Evolutionary conservation across 2,888 invertebrate species (phyloP), one percentile per base, ranked within the genome.

Genomic region (Electrophaes corylata): DNA sequence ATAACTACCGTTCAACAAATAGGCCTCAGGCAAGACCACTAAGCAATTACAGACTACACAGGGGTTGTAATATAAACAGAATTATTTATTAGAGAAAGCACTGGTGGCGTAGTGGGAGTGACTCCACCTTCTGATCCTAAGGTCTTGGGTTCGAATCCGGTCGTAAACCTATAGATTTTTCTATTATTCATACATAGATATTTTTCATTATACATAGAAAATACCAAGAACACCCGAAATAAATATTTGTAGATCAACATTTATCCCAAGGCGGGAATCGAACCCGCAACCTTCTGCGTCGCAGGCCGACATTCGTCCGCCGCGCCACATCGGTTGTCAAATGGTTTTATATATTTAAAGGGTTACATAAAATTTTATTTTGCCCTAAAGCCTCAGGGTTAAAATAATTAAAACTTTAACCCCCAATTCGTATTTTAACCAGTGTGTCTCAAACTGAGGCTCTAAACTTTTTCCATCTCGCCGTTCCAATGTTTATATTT

Each of bases 381-480:
- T 16, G 37, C 8, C 3, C 16, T 10, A 16, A 16, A 16, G 8
- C 11, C n/a, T n/a, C 11, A 40, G 10, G n/a, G 18, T 11, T 40
- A 41, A 35, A 48, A 48, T 18, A 39, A 45, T 39, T 18, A 41
- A 37, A 57, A 29, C 18, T 49, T 49, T 43, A 51, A 18, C 16
- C 40, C 18, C 29, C 35, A 44, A 33, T 16, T 49, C 41, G 23
- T 23, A 16, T 19, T 52, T 48, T n/a, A 57, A 33, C 19, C 51
- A 37, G 60, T 46, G 55, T 49, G 58, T 58, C 48, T 18, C 41
- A 19, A 52, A 41, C 51, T 39, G 48, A 18, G 39, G 50, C 41
- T 41, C 46, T 41, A 69, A 78, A 78, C 68, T 78, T 78, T 77
- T 78, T 76, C 78, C 72, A 77, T 78, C 73, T 69, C 59, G 45